Evolutionary conservation across 2,113 vertebrate species (phyloP).

Genomic region (Siphamia tubifer): DNA sequence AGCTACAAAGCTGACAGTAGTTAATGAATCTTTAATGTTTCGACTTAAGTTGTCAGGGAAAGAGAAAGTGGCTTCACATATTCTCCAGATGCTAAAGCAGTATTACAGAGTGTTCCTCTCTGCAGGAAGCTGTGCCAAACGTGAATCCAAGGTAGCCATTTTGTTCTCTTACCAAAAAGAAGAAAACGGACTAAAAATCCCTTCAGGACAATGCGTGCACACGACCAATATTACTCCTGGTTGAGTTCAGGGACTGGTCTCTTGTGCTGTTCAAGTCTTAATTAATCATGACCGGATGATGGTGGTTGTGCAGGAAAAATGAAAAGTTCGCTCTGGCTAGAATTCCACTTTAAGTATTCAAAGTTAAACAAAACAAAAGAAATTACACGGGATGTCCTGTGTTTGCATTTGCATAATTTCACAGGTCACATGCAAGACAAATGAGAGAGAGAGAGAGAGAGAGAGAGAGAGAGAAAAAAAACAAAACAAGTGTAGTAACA

Average conservation of each 20-base stretch:
- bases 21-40: slow-evolving; percentile 69
- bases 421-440: slow-evolving; percentile 56
- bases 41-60: slow-evolving; percentile 80
- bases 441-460: slow-evolving; percentile 24
- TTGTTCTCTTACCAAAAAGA: slow-evolving; percentile 47
- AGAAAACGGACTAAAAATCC: slow-evolving; percentile 55
- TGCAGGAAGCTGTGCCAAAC: slow-evolving; percentile 32
- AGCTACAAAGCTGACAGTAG: slow-evolving; percentile 37
- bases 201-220: slow-evolving; percentile 42
- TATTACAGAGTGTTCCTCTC: not conserved
- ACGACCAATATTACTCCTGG: slow-evolving; percentile 8
- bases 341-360: slow-evolving; percentile 34
- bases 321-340: slow-evolving; percentile 26
- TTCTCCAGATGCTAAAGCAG: slow-evolving; percentile 55
- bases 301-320: slow-evolving; percentile 1
- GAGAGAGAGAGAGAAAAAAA: too few species aligned
- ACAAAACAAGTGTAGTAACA: slow-evolving; percentile 31
- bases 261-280: slow-evolving; percentile 23
- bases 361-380: slow-evolving; percentile 24
- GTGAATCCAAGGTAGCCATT: slow-evolving; percentile 46
- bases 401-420: slow-evolving; percentile 62
- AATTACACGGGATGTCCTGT: slow-evolving; percentile 13
- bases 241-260: not conserved
- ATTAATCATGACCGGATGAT: slow-evolving; percentile 54
- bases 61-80: slow-evolving; percentile 84